phyloP scores from a whole-genome alignment of 2,888 invertebrate genomes.

The Eristalis tenax region DNA sequence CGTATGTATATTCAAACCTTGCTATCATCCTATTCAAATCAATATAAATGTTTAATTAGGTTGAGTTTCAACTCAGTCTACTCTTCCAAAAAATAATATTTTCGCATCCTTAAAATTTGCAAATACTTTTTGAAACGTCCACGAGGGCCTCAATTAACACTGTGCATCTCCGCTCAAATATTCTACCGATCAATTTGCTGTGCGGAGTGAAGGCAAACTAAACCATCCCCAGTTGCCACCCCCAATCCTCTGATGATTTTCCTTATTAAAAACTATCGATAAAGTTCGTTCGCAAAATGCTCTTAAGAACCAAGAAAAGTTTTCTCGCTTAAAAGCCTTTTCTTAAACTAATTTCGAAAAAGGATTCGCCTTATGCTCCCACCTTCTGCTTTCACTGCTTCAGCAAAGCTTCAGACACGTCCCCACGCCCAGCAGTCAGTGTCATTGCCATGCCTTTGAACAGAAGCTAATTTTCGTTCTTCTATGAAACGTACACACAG shows the following conservation, averaged over 20 bases:
- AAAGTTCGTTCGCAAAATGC: constrained; percentile 68
- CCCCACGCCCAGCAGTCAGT: constrained; percentile 10
- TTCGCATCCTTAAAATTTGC: neutral
- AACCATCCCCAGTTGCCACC: neutral
- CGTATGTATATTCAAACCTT: neutral
- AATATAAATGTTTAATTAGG: neutral
- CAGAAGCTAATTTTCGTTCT: constrained; percentile 64
- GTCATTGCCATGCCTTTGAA: constrained; percentile 23
- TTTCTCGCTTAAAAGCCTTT: constrained; percentile 70
- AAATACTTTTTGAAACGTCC: constrained; percentile 13
- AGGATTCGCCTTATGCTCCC: constrained; percentile 46
- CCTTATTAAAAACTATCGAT: constrained; percentile 70
- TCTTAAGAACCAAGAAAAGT: constrained; percentile 69
- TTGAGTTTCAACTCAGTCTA: neutral
- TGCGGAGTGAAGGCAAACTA: neutral
- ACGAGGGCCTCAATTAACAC: neutral
- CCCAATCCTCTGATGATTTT: constrained; percentile 36
- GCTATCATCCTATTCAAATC: neutral
- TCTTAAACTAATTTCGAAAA: constrained; percentile 70
- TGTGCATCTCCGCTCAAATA: neutral
- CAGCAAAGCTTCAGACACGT: neutral
- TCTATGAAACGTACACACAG: constrained; percentile 27
- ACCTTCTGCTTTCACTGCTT: neutral
- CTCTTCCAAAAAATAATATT: neutral
- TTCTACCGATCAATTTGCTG: constrained; percentile 17